phyloP scores from a whole-genome alignment of 2,888 invertebrate genomes.

The Yponomeuta cagnagella region DNA sequence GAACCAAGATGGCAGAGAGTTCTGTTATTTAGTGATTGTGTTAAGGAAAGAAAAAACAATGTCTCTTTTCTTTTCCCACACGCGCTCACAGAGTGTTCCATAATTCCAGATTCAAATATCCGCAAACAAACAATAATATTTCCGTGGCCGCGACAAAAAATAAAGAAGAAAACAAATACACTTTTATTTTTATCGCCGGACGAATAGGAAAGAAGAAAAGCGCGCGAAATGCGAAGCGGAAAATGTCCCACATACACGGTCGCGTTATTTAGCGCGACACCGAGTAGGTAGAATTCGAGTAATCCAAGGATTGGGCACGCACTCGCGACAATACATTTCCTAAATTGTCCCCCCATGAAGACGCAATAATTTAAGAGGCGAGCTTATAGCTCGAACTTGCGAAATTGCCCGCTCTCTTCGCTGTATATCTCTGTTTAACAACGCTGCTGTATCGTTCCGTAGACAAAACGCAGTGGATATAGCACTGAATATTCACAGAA shows the following conservation, averaged over 20 bases:
- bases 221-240: background rate
- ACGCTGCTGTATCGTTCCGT: background rate
- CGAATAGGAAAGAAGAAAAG: background rate
- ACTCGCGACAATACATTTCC: slow-evolving; percentile 53
- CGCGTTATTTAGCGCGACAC: slow-evolving; percentile 22
- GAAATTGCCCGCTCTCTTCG: background rate
- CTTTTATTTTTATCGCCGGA: background rate
- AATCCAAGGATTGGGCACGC: slow-evolving; percentile 46
- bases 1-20: too few species aligned
- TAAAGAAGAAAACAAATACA: background rate
- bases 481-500: background rate
- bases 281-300: slow-evolving; percentile 29
- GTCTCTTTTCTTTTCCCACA: background rate
- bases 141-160: background rate
- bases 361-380: slow-evolving; percentile 53
- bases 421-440: slow-evolving; percentile 3
- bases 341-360: slow-evolving; percentile 59
- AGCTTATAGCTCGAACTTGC: slow-evolving; percentile 9
- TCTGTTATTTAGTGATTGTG: background rate
- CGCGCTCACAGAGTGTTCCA: background rate
- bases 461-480: background rate
- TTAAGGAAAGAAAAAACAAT: background rate
- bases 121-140: slow-evolving; percentile 1
- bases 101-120: background rate
- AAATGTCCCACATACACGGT: background rate